phyloP scores from a whole-genome alignment of 1,140 invertebrate species.

The Wasmannia auropunctata region DNA sequence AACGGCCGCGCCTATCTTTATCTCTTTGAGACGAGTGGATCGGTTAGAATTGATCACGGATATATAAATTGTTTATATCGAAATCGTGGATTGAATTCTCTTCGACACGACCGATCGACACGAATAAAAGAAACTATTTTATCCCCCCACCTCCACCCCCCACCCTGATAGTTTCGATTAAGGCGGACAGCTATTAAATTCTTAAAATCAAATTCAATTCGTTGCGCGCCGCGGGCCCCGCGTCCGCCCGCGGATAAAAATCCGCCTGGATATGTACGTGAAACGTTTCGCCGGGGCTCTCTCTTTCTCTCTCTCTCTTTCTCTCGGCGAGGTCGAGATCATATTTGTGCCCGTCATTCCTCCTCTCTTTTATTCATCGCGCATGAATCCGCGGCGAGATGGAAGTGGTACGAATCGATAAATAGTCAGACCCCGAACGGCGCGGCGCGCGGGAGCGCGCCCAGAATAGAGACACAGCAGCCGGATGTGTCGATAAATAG shows the following conservation, averaged over 20 bases:
- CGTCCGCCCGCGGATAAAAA: constrained; percentile 13
- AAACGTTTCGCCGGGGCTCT: not conserved
- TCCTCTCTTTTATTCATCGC: constrained; percentile 11
- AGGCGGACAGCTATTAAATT: constrained; percentile 9
- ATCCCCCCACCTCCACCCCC: too few species aligned
- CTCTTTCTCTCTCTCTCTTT: too few species aligned
- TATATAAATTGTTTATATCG: constrained; percentile 8
- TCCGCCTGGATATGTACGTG: not conserved
- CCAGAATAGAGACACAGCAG: constrained; percentile 12
- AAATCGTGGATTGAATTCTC: not conserved
- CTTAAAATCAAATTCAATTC: constrained; percentile 6
- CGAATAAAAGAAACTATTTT: not conserved
- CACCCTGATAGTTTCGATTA: not conserved
- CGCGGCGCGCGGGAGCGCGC: not conserved
- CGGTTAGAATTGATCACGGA: not conserved
- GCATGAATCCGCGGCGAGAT: not conserved
- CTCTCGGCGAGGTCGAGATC: constrained; percentile 39
- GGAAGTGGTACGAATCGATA: constrained; percentile 50
- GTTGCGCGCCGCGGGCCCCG: not conserved
- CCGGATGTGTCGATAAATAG: constrained; percentile 35
- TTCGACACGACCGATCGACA: not conserved
- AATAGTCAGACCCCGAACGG: constrained; percentile 45
- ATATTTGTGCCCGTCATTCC: constrained; percentile 24
- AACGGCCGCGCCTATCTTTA: not conserved
- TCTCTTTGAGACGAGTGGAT: not conserved